Evolutionary conservation across 2,113 vertebrate species (phyloP), one percentile per base, ranked within the genome.

Genomic region (Channa argus): DNA sequence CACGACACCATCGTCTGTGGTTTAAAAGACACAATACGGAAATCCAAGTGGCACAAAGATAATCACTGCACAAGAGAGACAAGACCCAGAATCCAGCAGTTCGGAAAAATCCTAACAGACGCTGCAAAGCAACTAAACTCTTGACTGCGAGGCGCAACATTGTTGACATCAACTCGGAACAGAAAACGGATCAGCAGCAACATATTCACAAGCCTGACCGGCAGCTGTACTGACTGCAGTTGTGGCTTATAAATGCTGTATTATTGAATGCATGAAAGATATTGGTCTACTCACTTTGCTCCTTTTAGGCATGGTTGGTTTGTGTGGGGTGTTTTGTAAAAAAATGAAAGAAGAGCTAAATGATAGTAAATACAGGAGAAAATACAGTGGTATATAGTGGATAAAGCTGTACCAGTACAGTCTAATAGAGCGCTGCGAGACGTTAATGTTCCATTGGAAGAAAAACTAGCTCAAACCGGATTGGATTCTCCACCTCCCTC

Each of bases 381-480:
- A 85, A 88, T 86, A 77, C 63, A 80, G 86, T 81, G 78, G 87
- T 87, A 77, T 88, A 85, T 86, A 83, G 63, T 54, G 82, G 86
- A 88, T 90, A 91, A 90, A 90, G 91, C 91, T 88, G 89, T 89
- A 87, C 88, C 91, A 88, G 87, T 92, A 90, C 83, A 90, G 88
- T 90, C 75, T 85, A 87, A 88, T 88, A 80, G 91, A 87, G 91
- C 82, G 83, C 81, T 84, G 88, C 84, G 82, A 93, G 88, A 91
- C 92, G 90, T 89, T 94, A 95, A 90, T 93, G 93, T 92, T 94
- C 93, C 91, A 94, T 91, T 91, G 93, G 93, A 92, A 92, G 89
- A 86, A 91, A 87, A 96, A 96, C 95, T 94, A 94, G 96, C 95
- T 96, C 83, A 95, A 96, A 95, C 95, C 94, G 93, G 95, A 96